Conservation (phyloP, 2,888 invertebrate species). For the Dioctria linearis region DNA sequence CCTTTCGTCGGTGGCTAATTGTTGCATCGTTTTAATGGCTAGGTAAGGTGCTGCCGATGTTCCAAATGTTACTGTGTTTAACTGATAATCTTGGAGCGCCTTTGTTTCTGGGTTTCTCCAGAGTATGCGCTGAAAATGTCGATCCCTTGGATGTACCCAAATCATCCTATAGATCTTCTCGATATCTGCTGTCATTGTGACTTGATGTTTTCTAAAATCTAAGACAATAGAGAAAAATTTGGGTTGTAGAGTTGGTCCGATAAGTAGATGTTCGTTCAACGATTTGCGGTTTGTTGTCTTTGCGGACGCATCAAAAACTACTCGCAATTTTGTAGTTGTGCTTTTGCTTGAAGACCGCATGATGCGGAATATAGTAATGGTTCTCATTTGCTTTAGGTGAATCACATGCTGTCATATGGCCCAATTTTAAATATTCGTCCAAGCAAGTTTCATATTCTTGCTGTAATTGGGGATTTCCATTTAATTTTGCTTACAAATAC, state of each 20-base stretch:
- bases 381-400: not conserved
- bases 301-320: no score
- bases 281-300: not conserved
- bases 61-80: not conserved
- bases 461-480: not conserved
- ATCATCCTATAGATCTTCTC: not conserved
- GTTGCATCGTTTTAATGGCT: conserved; percentile 12
- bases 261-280: conserved; percentile 11
- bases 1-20: conserved; percentile 12
- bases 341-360: not conserved
- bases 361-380: not conserved
- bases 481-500: not conserved
- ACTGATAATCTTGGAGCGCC: not conserved
- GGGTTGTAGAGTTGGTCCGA: conserved; percentile 19
- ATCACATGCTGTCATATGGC: no score
- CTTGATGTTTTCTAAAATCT: not conserved
- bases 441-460: not conserved
- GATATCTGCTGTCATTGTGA: not conserved
- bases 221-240: not conserved
- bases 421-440: no score
- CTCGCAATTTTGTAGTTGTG: no score
- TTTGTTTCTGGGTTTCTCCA: conserved; percentile 11
- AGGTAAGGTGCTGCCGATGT: conserved; percentile 20
- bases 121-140: not conserved
- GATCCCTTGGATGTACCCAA: no score